phyloP scores from a whole-genome alignment of 2,113 vertebrate genomes.

The Apeltes quadracus region DNA sequence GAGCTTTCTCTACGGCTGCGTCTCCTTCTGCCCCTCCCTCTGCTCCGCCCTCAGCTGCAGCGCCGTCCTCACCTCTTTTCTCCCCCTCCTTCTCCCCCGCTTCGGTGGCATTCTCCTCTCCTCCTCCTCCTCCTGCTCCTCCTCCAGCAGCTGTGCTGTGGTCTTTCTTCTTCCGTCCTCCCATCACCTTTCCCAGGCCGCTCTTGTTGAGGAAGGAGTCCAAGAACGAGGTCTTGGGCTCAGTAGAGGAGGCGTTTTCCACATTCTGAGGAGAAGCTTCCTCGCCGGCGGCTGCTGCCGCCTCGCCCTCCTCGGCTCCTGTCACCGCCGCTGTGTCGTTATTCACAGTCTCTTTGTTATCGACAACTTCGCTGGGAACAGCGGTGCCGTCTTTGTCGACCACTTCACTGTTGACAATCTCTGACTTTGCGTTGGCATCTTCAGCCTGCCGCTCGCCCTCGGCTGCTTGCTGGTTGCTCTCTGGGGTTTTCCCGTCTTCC shows the following conservation, averaged over 20 bases:
- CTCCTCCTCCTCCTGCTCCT: constrained; percentile 37
- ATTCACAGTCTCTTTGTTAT: constrained; percentile 71
- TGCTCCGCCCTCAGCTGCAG: constrained; percentile 43
- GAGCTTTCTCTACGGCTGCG: constrained; percentile 64
- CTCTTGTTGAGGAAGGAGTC: constrained; percentile 84
- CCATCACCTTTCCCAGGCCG: constrained; percentile 83
- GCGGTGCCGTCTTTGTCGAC: constrained; percentile 52
- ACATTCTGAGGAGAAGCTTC: constrained; percentile 58
- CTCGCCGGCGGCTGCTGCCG: constrained; percentile 25
- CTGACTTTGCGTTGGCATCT: constrained; percentile 53
- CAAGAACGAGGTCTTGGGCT: constrained; percentile 80
- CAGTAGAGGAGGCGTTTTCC: constrained; percentile 65
- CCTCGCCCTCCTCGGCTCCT: constrained; percentile 40
- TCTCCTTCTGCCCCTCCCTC: constrained; percentile 65
- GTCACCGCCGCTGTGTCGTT: constrained; percentile 45
- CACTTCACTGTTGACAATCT: constrained; percentile 61
- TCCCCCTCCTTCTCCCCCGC: constrained; percentile 70
- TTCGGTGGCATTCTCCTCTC: constrained; percentile 63
- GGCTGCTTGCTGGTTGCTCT: constrained; percentile 57
- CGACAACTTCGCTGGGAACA: constrained; percentile 56
- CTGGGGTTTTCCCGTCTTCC: constrained; percentile 72
- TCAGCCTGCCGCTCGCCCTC: constrained; percentile 59
- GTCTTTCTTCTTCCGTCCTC: constrained; percentile 81
- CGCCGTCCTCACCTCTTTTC: constrained; percentile 62
- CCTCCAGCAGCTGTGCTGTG: constrained; percentile 15